These are phyloP conservation scores for Micromys minutus DNA, from an alignment of 2,113 vertebrate genomes.

Conservation along the genomic window DNA sequence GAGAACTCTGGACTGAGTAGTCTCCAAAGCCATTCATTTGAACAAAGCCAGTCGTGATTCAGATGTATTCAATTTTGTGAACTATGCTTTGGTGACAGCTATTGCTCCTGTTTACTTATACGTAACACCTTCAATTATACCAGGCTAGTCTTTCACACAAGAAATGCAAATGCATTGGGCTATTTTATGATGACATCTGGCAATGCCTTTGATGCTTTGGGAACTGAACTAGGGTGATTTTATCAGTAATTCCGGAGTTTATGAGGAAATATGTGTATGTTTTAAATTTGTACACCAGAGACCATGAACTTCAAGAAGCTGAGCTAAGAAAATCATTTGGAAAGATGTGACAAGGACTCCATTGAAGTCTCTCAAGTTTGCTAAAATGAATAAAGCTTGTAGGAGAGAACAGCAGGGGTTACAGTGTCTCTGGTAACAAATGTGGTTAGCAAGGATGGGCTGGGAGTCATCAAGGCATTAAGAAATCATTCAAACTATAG, in stretches of 20 bases:
- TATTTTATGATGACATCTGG: not conserved
- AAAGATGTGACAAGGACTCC: not conserved
- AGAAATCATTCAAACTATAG: not conserved
- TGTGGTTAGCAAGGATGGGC: not conserved
- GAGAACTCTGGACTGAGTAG: not conserved
- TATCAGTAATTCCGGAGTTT: conserved; percentile 24
- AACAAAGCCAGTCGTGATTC: not conserved
- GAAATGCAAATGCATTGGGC: not conserved
- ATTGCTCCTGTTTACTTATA: not conserved
- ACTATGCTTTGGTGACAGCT: not conserved
- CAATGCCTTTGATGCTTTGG: not conserved
- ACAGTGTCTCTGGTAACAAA: not conserved
- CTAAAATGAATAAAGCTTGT: not conserved
- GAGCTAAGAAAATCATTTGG: not conserved
- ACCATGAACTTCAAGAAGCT: not conserved
- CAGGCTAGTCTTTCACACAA: not conserved
- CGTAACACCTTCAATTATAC: not conserved
- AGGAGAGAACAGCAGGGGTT: not conserved
- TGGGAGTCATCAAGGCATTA: not conserved
- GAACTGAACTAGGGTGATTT: not conserved
- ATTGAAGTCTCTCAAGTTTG: not conserved
- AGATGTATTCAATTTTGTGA: not conserved
- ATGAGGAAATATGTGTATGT: not conserved
- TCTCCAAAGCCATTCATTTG: not conserved
- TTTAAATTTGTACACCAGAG: not conserved